Evolutionary conservation across 2,797 vertebrate genomes (phyloP), one percentile per base, ranked within the genome.

Genomic region (Hephaestus fuliginosus): DNA sequence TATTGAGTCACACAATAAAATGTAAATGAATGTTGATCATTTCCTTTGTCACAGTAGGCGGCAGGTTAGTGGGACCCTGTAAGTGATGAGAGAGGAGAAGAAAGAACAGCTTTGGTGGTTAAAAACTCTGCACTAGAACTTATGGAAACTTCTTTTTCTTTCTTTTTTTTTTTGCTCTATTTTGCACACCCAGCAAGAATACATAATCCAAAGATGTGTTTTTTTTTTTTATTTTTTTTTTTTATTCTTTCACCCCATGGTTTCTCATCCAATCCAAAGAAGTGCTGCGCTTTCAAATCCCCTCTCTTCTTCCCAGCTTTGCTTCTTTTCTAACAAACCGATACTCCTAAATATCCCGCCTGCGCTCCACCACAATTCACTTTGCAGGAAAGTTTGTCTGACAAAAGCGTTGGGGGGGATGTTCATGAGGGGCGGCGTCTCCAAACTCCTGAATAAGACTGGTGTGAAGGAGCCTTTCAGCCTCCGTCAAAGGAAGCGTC

Each of bases 211-310:
- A 65, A 83, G 76, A 92, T 83, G 79, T 82, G 57, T 71, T 82
- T 76, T 43, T 25, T 25, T 71, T 82, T 76, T 43, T 25, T 25
- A 25, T 25, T 25, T 25, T 25, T 25, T 25, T 25, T 25, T 25
- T 25, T 25, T 25, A 25, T 53, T 64, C 49, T 82, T 86, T 85
- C 70, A 84, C 67, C 49, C 74, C 51, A 70, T 88, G 75, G 74
- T 91, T 92, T 79, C 74, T 86, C 75, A 74, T 88, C 91, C 86
- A 73, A 90, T 90, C 89, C 89, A 87, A 87, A 80, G 85, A 92
- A 93, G 60, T 87, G 91, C 89, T 92, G 91, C 1, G 83, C 80
- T 91, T 90, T 94, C 90, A 91, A 93, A 91, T 93, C 88, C 85
- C 62, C 69, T 86, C 80, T 91, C 82, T 82, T 89, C 86, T 81